These are phyloP conservation scores for Calephelis virginiensis DNA, from an alignment of 1,140 invertebrate genomes.

Conservation along the genomic window DNA sequence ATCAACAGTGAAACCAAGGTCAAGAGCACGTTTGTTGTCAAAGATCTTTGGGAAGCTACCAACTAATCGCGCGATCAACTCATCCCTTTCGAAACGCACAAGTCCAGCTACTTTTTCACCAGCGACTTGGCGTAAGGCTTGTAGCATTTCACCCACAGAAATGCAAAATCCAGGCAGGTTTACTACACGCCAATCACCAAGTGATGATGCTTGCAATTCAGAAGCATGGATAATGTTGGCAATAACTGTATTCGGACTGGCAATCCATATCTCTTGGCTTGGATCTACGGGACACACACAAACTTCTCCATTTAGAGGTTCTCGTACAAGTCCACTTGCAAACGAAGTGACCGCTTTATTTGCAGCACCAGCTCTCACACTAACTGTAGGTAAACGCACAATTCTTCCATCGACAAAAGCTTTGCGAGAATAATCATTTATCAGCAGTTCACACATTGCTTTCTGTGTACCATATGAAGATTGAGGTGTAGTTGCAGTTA, in stretches of 20 bases:
- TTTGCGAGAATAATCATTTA: constrained; percentile 56
- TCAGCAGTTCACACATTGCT: constrained; percentile 58
- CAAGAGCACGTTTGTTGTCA: constrained; percentile 42
- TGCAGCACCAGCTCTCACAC: constrained; percentile 47
- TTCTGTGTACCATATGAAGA: constrained; percentile 61
- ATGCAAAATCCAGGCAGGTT: constrained; percentile 53
- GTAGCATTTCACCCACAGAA: constrained; percentile 44
- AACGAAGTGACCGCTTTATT: constrained; percentile 63
- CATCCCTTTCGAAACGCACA: constrained; percentile 44
- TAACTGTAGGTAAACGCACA: constrained; percentile 58
- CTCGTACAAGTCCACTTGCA: constrained; percentile 57
- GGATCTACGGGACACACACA: constrained; percentile 45
- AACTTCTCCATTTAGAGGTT: constrained; percentile 48
- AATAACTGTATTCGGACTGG: constrained; percentile 47
- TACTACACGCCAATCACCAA: constrained; percentile 46
- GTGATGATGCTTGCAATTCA: constrained; percentile 26
- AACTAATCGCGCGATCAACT: constrained; percentile 41
- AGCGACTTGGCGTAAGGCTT: constrained; percentile 42
- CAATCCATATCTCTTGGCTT: constrained; percentile 47
- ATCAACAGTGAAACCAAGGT: constrained; percentile 52
- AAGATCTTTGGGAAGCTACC: constrained; percentile 46
- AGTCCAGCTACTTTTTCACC: constrained; percentile 36
- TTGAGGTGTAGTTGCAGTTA: constrained; percentile 47
- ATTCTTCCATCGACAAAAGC: constrained; percentile 50
- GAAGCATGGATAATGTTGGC: constrained; percentile 49